Evolutionary conservation across 2,888 invertebrate genomes (phyloP).

Genomic region (Andricus curvator): DNA sequence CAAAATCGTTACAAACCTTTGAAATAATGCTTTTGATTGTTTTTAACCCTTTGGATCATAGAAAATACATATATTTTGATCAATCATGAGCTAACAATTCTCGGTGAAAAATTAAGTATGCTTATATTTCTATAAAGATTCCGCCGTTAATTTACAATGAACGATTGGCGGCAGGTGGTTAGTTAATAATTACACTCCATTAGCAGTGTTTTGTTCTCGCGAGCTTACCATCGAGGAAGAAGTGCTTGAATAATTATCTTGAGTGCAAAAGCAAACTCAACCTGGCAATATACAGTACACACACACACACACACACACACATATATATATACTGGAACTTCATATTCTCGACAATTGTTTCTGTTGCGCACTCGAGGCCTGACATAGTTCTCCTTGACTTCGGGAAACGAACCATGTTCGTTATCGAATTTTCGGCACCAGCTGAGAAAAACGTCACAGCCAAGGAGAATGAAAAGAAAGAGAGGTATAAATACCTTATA

Average conservation of each 20-base stretch:
- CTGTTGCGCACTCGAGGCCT: too few relatives aligned
- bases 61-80: neutral
- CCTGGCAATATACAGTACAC: neutral
- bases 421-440: too few relatives aligned
- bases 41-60: too few relatives aligned
- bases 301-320: too few relatives aligned
- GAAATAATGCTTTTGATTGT: too few relatives aligned
- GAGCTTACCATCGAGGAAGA: constrained; percentile 12
- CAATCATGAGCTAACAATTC: neutral
- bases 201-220: neutral
- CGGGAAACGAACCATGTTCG: too few relatives aligned
- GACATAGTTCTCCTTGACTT: too few relatives aligned
- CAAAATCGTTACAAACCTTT: too few relatives aligned
- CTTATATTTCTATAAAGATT: neutral
- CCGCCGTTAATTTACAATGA: neutral
- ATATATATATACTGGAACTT: neutral
- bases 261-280: constrained; percentile 16
- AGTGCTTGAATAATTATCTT: constrained; percentile 19
- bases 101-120: neutral
- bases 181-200: constrained; percentile 4
- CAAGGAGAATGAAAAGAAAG: too few relatives aligned
- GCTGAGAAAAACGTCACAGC: too few relatives aligned
- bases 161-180: neutral
- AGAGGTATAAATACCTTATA: too few relatives aligned
- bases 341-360: too few relatives aligned